These are phyloP conservation scores for Pentamera pediparva DNA, from an alignment of 53 echinoderm and acorn worm genomes.

Conservation along the genomic window DNA sequence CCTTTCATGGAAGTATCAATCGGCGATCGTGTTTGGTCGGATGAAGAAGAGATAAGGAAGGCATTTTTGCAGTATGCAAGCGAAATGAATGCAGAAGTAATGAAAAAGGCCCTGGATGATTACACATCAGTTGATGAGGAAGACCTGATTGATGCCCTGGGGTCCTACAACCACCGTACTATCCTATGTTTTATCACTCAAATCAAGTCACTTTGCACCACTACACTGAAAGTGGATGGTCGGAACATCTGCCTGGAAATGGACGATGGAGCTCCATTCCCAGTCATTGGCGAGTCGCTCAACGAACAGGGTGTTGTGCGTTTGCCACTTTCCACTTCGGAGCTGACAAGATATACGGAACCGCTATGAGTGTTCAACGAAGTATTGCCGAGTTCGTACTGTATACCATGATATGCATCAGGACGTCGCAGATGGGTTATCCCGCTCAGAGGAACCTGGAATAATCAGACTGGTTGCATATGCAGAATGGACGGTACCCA, in stretches of 20 bases:
- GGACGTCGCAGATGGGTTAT: slow-evolving; percentile 12
- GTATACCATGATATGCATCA: no score
- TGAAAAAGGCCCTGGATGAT: neutral
- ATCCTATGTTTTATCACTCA: no score
- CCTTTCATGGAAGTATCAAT: neutral
- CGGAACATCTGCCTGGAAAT: no score
- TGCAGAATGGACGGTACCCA: slow-evolving; percentile 38
- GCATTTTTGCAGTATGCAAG: neutral
- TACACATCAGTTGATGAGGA: neutral
- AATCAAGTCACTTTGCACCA: no score
- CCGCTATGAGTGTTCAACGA: no score
- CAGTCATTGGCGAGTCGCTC: no score
- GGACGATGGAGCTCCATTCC: no score
- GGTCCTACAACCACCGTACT: neutral
- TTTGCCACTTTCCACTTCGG: no score
- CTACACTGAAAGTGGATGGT: neutral
- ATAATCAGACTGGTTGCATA: slow-evolving; percentile 26
- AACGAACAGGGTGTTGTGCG: no score
- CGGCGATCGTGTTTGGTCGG: neutral
- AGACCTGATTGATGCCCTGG: neutral
- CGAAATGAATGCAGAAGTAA: neutral
- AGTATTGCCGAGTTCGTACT: no score
- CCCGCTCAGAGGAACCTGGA: neutral
- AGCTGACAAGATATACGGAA: no score
- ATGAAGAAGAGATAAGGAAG: neutral